Evolutionary conservation across 2,888 invertebrate species (phyloP), one percentile per base, ranked within the genome.

Genomic region (Tanytarsus gracilentus): DNA sequence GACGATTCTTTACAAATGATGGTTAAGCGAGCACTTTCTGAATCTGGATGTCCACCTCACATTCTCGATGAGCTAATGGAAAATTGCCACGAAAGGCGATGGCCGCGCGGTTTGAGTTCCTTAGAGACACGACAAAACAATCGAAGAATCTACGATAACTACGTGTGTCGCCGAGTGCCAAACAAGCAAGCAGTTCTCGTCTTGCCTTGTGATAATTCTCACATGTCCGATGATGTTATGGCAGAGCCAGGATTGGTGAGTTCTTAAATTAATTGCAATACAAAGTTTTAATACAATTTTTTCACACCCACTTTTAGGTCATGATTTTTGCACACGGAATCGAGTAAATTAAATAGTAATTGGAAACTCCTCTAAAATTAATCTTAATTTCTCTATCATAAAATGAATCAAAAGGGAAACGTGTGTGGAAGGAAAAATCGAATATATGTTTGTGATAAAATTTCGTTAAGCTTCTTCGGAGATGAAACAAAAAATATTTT

Each of bases 261-360:
- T 29, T 30, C 14, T 5, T 16, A 18, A 29, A 11, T 14, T 25
- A 11, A 30, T 5, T 9, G 9, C 9, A n/a, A 18, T 6, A n/a
- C 18, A 8, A n/a, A 29, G 8, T 21, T 18, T 11, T 25, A 21
- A 9, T 11, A 23, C 2, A 18, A 30, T 18, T 29, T 18, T 16
- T 3, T 16, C 4, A 50, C 18, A 30, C 11, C 16, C 21, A 44
- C 16, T 44, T 44, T 51, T 30, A 51, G 51, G 55, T 36, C 14
- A 95, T 97, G 95, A 96, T 97, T 69, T 97, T 97, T 76, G 97
- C 97, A 63, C 96, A 97, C 75, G 97, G 96, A 63, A 93, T 96
- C 66, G 90, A 90, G 74, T 89, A 76, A 70, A 60, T 44, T n/a
- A n/a, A n/a, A n/a, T n/a, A n/a, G n/a, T n/a, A n/a, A n/a, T n/a